phyloP scores from a whole-genome alignment of 2,113 vertebrate genomes.

The Scomber japonicus region DNA sequence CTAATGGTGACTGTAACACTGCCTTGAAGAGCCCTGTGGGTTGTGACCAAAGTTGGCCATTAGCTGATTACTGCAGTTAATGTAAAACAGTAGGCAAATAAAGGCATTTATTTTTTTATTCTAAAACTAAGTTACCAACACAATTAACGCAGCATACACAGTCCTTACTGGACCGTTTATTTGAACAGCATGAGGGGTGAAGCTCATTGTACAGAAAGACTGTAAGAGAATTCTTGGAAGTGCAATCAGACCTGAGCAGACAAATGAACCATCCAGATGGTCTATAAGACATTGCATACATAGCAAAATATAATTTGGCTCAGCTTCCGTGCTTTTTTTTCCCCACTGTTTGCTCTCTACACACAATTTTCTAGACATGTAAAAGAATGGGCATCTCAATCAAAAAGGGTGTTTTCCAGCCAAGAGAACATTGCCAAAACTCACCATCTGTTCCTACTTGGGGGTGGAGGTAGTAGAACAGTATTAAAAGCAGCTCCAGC shows the following conservation, averaged over 20 bases:
- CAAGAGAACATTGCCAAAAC: slow-evolving; percentile 73
- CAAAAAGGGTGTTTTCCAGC: slow-evolving; percentile 75
- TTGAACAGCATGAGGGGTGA: background rate
- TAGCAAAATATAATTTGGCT: slow-evolving; percentile 72
- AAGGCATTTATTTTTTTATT: slow-evolving; percentile 24
- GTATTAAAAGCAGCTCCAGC: slow-evolving; percentile 51
- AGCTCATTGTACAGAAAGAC: slow-evolving; percentile 7
- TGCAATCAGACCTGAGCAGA: slow-evolving; percentile 51
- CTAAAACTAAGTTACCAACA: background rate
- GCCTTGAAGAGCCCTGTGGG: slow-evolving; percentile 55
- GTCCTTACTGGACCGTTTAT: background rate
- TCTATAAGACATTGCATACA: slow-evolving; percentile 69
- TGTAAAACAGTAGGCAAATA: slow-evolving; percentile 49
- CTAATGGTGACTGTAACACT: slow-evolving; percentile 72
- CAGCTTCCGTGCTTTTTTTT: slow-evolving; percentile 52
- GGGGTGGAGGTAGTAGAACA: slow-evolving; percentile 31
- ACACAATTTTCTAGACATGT: slow-evolving; percentile 72
- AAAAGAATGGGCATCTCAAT: slow-evolving; percentile 82
- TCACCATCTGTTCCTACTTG: slow-evolving; percentile 79
- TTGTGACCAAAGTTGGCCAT: slow-evolving; percentile 68
- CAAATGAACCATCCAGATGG: slow-evolving; percentile 76
- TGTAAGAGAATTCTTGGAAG: slow-evolving; percentile 48
- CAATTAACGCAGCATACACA: slow-evolving; percentile 1
- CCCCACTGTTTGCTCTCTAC: slow-evolving; percentile 50
- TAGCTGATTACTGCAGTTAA: slow-evolving; percentile 79